Evolutionary conservation across 2,888 invertebrate genomes (phyloP).

Genomic region (Ophraella communa): DNA sequence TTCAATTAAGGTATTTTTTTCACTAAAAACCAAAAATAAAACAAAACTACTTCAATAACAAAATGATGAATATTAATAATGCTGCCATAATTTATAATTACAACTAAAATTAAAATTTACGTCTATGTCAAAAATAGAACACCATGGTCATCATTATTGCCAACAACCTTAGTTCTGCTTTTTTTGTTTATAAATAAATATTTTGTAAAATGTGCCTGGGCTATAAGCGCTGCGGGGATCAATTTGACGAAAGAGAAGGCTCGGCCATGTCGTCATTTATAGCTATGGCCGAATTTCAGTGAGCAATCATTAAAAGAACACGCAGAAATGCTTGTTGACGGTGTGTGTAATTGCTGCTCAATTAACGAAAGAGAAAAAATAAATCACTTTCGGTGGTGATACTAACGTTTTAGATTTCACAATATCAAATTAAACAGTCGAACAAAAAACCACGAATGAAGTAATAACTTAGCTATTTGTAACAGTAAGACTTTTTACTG

Average conservation of each 20-base stretch:
- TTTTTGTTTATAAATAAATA: background rate
- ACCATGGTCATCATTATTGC: too few species aligned
- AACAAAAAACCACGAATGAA: background rate
- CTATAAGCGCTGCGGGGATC: background rate
- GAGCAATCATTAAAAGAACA: background rate
- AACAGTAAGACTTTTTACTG: background rate
- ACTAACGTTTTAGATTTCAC: background rate
- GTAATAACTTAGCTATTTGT: background rate
- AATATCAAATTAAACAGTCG: background rate
- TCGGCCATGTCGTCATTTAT: background rate
- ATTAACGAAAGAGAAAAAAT: background rate
- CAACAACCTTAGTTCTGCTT: too few species aligned
- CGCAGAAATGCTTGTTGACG: background rate
- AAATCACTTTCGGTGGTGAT: background rate
- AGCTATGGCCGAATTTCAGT: constrained; percentile 4
- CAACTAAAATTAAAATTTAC: too few species aligned
- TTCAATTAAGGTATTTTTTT: too few species aligned
- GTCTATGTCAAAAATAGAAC: too few species aligned
- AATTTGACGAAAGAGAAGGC: constrained; percentile 6
- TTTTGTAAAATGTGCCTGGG: background rate
- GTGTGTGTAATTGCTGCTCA: background rate
- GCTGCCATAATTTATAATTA: too few species aligned
- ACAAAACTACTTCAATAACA: too few species aligned
- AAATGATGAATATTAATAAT: too few species aligned
- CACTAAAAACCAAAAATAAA: too few species aligned